Evolutionary conservation across 2,797 vertebrate species (phyloP), one percentile per base, ranked within the genome.

Genomic region (Pseudocheirus occidentalis): DNA sequence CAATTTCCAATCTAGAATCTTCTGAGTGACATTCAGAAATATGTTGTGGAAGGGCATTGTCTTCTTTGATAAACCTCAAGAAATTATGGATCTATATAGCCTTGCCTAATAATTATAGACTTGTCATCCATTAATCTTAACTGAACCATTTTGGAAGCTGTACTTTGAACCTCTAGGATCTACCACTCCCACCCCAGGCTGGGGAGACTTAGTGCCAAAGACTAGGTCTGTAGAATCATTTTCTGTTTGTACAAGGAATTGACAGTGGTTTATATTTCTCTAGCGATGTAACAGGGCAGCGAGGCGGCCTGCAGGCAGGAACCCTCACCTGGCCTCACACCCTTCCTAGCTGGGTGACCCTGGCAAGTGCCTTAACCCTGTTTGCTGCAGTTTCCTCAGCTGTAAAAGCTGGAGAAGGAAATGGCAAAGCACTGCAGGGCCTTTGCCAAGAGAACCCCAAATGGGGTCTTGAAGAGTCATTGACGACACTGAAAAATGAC

Each of bases 71-170:
- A 73, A 57, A n/a, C 3, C 4, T 55, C 73, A 21, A 50, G 66
- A 14, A 34, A 81, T 81, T 81, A 40, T 40, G n/a, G 18, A 81
- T 81, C 10, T 31, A 81, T 81, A 10, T 28, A 91, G 21, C 0
- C 91, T 94, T 96, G 46, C 91, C 91, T 90, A 14, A 87, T 92
- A 95, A 89, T 57, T 34, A 93, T 29, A 93, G 90, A 92, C 46
- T 62, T n/a, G 73, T 92, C 34, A 46, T 87, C 73, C 90, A 34
- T 93, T 92, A 54, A 81, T 54, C 5, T 87, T 95, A 55, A n/a
- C 55, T 62, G 46, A 90, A 54, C 73, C 73, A 87, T 94, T 87
- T 90, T 16, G 14, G 89, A 53, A 92, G 34, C 11, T 46, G 90
- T 92, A 90, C 53, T 94, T 92, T 95, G 95, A 93, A 50, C n/a